Percentiles rank a stretch among this genome's conserved stretches.
These are phyloP conservation scores for Polypterus senegalus DNA, from an alignment of 2,113 vertebrate species.

Conservation along the genomic window DNA sequence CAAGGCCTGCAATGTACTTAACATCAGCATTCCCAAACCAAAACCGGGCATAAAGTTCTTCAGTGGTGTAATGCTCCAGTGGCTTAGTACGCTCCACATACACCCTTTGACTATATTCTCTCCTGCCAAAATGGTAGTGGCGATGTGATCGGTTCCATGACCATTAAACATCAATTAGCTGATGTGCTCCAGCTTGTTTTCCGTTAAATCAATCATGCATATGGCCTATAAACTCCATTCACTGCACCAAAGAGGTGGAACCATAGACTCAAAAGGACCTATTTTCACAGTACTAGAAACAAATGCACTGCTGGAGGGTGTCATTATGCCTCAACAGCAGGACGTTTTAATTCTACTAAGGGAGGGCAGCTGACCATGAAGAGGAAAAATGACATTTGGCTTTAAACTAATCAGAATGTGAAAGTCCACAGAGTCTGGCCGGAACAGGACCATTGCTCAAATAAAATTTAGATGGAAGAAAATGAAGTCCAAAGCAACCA, in stretches of 20 bases:
- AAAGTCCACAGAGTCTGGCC: conserved; percentile 4
- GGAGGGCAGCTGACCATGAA: conserved; percentile 2
- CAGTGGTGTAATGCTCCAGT: conserved; percentile 15
- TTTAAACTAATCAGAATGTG: conserved; percentile 8
- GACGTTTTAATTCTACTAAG: conserved; percentile 13
- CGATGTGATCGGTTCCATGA: conserved; percentile 10
- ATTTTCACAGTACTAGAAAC: conserved; percentile 22
- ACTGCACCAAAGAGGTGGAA: conserved; percentile 11
- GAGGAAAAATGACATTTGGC: conserved; percentile 4
- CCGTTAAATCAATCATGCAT: conserved; percentile 10
- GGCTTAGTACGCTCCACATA: conserved; percentile 13
- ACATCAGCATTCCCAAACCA: too few species aligned
- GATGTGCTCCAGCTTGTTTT: conserved; percentile 14
- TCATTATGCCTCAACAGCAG: conserved; percentile 21
- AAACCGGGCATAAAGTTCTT: background rate
- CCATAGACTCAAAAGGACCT: conserved; percentile 19
- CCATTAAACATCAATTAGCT: conserved; percentile 9
- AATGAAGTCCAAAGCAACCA: conserved; percentile 14
- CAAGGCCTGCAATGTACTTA: too few species aligned
- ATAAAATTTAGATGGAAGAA: conserved; percentile 17
- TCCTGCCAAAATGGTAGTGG: conserved; percentile 10
- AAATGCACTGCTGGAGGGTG: conserved; percentile 14
- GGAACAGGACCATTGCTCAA: conserved; percentile 7
- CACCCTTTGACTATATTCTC: conserved; percentile 17
- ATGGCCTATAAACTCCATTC: conserved; percentile 14